Conservation (phyloP, 1,140 invertebrate species). For the Adoxophyes honmai region DNA sequence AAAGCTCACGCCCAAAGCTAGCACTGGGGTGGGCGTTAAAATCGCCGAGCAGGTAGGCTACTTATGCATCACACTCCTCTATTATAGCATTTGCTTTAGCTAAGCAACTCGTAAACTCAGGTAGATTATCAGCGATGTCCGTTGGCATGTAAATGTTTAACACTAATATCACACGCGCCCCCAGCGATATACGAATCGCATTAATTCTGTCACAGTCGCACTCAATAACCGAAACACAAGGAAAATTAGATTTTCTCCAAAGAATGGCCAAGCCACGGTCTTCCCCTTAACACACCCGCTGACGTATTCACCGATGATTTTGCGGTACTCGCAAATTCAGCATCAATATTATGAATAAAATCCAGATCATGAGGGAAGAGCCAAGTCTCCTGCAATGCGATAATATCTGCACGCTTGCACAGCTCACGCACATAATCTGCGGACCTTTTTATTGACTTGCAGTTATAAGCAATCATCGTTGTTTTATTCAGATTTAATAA, state of each 20-base stretch:
- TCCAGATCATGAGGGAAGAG: background rate
- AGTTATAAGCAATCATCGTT: conserved; percentile 8
- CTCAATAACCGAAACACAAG: too few relatives aligned
- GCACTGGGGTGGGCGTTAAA: too few relatives aligned
- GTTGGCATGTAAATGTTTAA: background rate
- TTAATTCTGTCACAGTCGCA: background rate
- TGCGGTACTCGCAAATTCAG: background rate
- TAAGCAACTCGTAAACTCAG: background rate
- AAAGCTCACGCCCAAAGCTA: too few relatives aligned
- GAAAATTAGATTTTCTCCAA: too few relatives aligned
- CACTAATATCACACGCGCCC: background rate
- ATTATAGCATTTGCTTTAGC: background rate
- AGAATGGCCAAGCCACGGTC: background rate
- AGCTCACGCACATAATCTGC: background rate
- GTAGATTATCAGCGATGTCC: background rate
- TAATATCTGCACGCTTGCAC: conserved; percentile 16
- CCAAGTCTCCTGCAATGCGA: background rate
- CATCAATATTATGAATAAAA: background rate
- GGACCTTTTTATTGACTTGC: conserved; percentile 15
- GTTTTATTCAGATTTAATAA: background rate
- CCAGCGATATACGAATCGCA: background rate
- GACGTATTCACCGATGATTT: background rate
- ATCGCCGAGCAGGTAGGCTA: too few relatives aligned
- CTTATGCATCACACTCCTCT: background rate
- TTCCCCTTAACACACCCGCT: background rate